Evolutionary conservation across 2,888 invertebrate species (phyloP).

Genomic region (Tiliacea citrago): DNA sequence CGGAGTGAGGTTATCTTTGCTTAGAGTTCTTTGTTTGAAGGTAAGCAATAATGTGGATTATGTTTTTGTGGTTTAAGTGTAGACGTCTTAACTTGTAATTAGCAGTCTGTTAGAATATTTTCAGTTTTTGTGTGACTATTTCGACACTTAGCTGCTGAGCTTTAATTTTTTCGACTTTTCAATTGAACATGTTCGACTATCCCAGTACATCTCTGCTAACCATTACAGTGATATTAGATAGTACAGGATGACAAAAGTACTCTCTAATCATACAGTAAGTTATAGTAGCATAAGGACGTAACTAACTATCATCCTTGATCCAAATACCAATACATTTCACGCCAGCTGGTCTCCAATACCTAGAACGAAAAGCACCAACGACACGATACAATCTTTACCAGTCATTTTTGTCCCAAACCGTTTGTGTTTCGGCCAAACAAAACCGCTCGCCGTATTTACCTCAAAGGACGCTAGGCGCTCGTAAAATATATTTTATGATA

Average conservation of each 20-base stretch:
- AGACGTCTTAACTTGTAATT: background rate
- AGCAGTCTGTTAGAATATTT: conserved; percentile 2
- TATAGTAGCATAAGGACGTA: background rate
- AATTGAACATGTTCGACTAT: background rate
- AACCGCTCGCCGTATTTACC: conserved; percentile 48
- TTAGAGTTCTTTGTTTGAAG: conserved; percentile 29
- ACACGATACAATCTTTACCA: conserved; percentile 36
- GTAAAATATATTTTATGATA: conserved; percentile 65
- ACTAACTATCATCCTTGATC: background rate
- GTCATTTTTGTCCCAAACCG: conserved; percentile 48
- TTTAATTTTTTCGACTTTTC: background rate
- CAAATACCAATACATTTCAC: background rate
- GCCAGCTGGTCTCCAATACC: background rate
- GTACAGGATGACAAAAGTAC: no score
- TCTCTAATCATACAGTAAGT: background rate
- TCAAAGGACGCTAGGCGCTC: conserved; percentile 47
- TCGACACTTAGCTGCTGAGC: background rate
- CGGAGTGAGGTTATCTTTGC: conserved; percentile 34
- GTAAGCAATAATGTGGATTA: conserved; percentile 16
- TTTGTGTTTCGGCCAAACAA: conserved; percentile 49
- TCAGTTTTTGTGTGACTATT: background rate
- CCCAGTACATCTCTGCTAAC: background rate
- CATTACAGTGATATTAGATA: background rate
- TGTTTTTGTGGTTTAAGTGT: background rate
- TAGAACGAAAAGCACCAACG: conserved; percentile 3